Percentiles rank a stretch among this genome's conserved stretches.
These are phyloP conservation scores for Oegoconia quadripuncta DNA, from an alignment of 2,888 invertebrate genomes.

Conservation along the genomic window DNA sequence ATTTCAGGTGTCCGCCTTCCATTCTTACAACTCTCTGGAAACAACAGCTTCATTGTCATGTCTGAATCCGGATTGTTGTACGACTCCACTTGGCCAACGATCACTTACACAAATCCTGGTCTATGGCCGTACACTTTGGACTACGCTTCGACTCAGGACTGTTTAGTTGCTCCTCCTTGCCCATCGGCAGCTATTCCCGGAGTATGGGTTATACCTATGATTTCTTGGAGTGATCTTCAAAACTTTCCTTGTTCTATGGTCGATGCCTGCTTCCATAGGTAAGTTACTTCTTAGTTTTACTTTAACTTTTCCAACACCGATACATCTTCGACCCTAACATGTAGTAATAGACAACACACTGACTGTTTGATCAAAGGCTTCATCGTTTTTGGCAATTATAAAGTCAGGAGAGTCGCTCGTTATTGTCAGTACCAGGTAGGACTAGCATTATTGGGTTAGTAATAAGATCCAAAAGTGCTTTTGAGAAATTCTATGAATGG, in stretches of 20 bases:
- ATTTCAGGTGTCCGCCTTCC: slow-evolving; percentile 72
- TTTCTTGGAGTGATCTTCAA: slow-evolving; percentile 68
- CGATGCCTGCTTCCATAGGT: slow-evolving; percentile 78
- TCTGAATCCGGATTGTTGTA: slow-evolving; percentile 69
- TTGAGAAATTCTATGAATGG: too few relatives aligned
- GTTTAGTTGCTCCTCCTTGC: slow-evolving; percentile 72
- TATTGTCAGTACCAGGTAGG: too few relatives aligned
- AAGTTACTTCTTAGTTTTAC: too few relatives aligned
- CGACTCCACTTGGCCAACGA: slow-evolving; percentile 81
- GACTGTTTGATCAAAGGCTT: too few relatives aligned
- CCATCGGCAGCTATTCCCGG: slow-evolving; percentile 78
- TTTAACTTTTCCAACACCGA: too few relatives aligned
- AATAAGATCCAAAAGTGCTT: too few relatives aligned
- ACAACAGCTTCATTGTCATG: slow-evolving; percentile 79
- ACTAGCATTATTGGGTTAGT: too few relatives aligned
- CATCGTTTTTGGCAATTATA: too few relatives aligned
- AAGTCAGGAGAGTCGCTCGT: too few relatives aligned
- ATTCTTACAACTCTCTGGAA: slow-evolving; percentile 77
- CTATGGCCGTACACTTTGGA: slow-evolving; percentile 86
- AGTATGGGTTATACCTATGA: slow-evolving; percentile 83
- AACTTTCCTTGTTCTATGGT: slow-evolving; percentile 76
- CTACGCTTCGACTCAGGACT: slow-evolving; percentile 77
- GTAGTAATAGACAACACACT: too few relatives aligned
- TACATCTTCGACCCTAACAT: too few relatives aligned
- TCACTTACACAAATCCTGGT: slow-evolving; percentile 49